Percentiles rank a stretch among this genome's conserved stretches.
Evolutionary conservation across 1,140 invertebrate genomes (phyloP).

Genomic region (Leptonema lineaticorne): DNA sequence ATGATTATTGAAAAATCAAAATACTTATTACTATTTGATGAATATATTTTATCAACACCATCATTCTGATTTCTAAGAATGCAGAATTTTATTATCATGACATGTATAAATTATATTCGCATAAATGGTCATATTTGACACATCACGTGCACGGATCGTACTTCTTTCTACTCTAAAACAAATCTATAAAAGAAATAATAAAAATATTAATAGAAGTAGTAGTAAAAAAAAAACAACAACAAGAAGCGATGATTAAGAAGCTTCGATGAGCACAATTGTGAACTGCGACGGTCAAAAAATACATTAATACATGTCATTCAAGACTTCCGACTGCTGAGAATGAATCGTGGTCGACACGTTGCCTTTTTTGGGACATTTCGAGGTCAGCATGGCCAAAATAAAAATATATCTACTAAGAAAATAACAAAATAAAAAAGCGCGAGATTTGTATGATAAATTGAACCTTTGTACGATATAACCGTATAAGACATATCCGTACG

Average conservation of each 20-base stretch:
- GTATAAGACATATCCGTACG: constrained; percentile 15
- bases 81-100: no score
- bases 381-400: constrained; percentile 1
- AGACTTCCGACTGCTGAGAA: constrained; percentile 14
- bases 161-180: no score
- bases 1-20: no score
- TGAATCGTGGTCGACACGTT: constrained; percentile 4
- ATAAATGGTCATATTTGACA: no score
- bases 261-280: constrained; percentile 6
- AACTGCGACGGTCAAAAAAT: constrained; percentile 17
- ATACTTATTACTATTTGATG: no score
- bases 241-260: constrained; percentile 13
- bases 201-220: no score
- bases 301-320: constrained; percentile 16
- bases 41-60: no score
- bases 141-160: no score
- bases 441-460: constrained; percentile 11
- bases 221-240: neutral
- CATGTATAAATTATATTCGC: no score
- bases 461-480: constrained; percentile 13
- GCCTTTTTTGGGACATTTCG: constrained; percentile 13
- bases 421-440: neutral
- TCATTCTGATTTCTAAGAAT: no score
- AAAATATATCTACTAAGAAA: constrained; percentile 1
- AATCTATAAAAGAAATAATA: no score